Evolutionary conservation across 2,113 vertebrate species (phyloP).

Genomic region (Orycteropus afer): DNA sequence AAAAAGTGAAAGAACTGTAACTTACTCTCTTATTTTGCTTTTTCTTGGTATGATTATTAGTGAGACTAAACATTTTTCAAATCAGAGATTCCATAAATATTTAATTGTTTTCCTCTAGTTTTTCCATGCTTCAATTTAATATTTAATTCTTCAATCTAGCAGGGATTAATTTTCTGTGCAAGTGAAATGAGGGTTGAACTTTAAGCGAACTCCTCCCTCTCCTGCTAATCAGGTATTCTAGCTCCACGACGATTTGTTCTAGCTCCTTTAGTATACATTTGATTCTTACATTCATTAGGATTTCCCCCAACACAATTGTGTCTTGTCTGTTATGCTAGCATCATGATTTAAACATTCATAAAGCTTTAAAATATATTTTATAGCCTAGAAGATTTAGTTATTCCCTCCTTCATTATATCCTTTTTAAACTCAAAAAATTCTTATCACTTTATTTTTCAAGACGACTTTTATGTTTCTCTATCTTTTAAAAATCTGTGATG

Average conservation of each 20-base stretch:
- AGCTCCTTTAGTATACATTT: neutral
- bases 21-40: slow-evolving; percentile 30
- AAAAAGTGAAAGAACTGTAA: neutral
- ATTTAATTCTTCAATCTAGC: slow-evolving; percentile 33
- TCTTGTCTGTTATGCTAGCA: neutral
- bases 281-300: slow-evolving; percentile 22
- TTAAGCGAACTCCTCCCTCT: neutral
- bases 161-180: slow-evolving; percentile 26
- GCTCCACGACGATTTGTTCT: neutral
- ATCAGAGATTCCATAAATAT: slow-evolving; percentile 29
- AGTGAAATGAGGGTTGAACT: slow-evolving; percentile 34
- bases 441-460: neutral
- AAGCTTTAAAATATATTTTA: slow-evolving; percentile 35
- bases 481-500: neutral
- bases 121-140: slow-evolving; percentile 36
- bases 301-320: neutral
- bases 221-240: neutral
- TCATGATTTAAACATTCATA: neutral
- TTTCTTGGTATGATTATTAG: slow-evolving; percentile 23
- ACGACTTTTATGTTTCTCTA: neutral
- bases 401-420: neutral
- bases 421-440: slow-evolving; percentile 15
- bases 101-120: slow-evolving; percentile 43
- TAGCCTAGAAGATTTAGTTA: slow-evolving; percentile 7
- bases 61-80: slow-evolving; percentile 7